Conservation (phyloP, 1,140 invertebrate species). For the Zaprionus davidi region DNA sequence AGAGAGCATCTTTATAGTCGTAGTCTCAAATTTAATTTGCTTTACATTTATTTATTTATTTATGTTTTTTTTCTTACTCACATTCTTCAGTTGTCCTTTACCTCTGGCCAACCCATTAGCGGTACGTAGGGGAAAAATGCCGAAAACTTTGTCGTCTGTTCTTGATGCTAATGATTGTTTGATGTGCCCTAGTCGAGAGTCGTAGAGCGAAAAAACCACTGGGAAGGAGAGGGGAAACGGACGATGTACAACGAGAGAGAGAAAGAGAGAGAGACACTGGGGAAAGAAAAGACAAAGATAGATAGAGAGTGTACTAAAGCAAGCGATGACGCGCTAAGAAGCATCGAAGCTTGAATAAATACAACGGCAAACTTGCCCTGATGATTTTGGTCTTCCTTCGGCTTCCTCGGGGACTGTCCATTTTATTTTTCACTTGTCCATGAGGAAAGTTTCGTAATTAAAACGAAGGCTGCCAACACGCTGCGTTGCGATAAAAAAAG, state of each 20-base stretch:
- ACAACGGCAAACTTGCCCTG: constrained; percentile 62
- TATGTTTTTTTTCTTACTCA: constrained; percentile 9
- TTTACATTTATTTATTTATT: constrained; percentile 13
- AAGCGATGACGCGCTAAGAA: constrained; percentile 25
- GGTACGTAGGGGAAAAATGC: constrained; percentile 33
- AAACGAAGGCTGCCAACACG: constrained; percentile 42
- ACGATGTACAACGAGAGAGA: background rate
- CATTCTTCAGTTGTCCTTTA: background rate
- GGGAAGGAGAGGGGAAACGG: constrained; percentile 16
- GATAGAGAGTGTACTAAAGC: background rate
- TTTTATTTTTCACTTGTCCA: constrained; percentile 29
- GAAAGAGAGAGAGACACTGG: background rate
- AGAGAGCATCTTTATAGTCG: constrained; percentile 1
- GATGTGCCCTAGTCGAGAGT: constrained; percentile 42
- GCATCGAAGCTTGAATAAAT: constrained; percentile 62
- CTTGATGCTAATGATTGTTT: constrained; percentile 76
- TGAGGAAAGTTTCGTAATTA: constrained; percentile 75
- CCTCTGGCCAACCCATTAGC: constrained; percentile 7
- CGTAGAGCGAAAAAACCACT: constrained; percentile 9
- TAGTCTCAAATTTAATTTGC: background rate
- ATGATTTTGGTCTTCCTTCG: constrained; percentile 43
- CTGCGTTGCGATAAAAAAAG: background rate
- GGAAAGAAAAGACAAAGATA: constrained; percentile 25
- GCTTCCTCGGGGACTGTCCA: constrained; percentile 28
- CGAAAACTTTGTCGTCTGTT: constrained; percentile 59